Base-by-base conservation (phyloP, 2,888 invertebrate species). In the Mythimna vitellina region DNA sequence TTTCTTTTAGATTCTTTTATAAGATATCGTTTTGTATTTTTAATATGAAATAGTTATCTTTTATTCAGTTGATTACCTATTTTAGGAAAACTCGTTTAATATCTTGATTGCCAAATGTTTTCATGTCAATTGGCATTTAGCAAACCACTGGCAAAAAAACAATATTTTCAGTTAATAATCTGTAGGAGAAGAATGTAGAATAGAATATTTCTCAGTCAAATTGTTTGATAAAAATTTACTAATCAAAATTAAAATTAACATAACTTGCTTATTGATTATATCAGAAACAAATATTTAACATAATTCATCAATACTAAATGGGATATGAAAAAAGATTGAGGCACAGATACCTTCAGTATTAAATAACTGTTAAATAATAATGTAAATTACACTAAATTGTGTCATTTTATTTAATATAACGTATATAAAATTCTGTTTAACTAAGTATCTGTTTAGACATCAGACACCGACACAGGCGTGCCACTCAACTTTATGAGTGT, bases 401-500 rank as follows among this genome's bases (percentile, higher is more conserved):
- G 65, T 85, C 80, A 81, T 86, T 87, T 84, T 75, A 82, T 82
- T 75, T 70, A 70, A 85, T 85, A 72, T 76, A 62, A 64, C 67
- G 64, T 70, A 76, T 80, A 85, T 60, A 85, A 86, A 80, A 75
- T 65, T 73, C 35, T 76, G 88, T 90, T 91, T 86, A 75, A 66
- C 79, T 81, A 84, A 80, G 80, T 88, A 90, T 91, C 87, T 80
- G 86, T 89, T 88, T 81, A 89, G 89, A 89, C 83, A 92, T 88
- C 88, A 85, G 91, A 93, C 86, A 92, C 89, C 87, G 66, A 78
- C 72, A 75, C 84, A 89, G 86, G 89, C 88, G 86, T 85, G 87
- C 83, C 86, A 80, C 90, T 90, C 89, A 92, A 91, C 80, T 95
- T 95, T 95, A 94, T 93, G 92, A 89, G 84, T 76, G 76, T 86